A percentile compares a stretch with the other conserved stretches of the same genome.
phyloP scores from a whole-genome alignment of 2,113 vertebrate genomes.

The Tragelaphus strepsiceros region DNA sequence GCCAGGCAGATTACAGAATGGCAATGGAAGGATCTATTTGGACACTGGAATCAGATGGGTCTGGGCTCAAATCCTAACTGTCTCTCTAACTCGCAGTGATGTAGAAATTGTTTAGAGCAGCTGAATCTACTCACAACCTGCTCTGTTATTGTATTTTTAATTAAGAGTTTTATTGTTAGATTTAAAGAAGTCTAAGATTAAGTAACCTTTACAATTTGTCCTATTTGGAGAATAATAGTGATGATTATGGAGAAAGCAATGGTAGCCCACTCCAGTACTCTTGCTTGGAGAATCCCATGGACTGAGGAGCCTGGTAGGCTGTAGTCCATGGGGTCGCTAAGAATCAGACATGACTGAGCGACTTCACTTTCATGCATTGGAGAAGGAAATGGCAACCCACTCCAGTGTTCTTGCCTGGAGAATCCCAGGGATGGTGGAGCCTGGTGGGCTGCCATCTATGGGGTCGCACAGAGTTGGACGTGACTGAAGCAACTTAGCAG shows the following conservation, averaged over 20 bases:
- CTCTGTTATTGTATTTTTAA: not conserved
- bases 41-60: not conserved
- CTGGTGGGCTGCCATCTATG: too few relatives aligned
- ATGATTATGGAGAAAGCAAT: not conserved
- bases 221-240: not conserved
- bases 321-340: too few relatives aligned
- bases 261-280: too few relatives aligned
- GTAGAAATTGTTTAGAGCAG: not conserved
- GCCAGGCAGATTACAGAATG: not conserved
- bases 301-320: too few relatives aligned
- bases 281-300: too few relatives aligned
- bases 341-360: too few relatives aligned
- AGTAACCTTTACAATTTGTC: not conserved
- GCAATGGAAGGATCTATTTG: not conserved
- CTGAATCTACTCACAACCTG: not conserved
- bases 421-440: too few relatives aligned
- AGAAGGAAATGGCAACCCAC: too few relatives aligned
- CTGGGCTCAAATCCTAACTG: not conserved
- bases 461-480: too few relatives aligned
- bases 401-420: too few relatives aligned
- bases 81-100: not conserved
- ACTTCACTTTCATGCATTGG: too few relatives aligned
- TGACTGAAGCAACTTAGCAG: too few relatives aligned
- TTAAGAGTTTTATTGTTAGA: not conserved
- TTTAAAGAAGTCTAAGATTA: not conserved